Percentiles rank a stretch among this genome's conserved stretches.
These are phyloP conservation scores for Hormiphora californensis DNA, from an alignment of 37 sponge, comb jelly and placozoan genomes.

Conservation along the genomic window DNA sequence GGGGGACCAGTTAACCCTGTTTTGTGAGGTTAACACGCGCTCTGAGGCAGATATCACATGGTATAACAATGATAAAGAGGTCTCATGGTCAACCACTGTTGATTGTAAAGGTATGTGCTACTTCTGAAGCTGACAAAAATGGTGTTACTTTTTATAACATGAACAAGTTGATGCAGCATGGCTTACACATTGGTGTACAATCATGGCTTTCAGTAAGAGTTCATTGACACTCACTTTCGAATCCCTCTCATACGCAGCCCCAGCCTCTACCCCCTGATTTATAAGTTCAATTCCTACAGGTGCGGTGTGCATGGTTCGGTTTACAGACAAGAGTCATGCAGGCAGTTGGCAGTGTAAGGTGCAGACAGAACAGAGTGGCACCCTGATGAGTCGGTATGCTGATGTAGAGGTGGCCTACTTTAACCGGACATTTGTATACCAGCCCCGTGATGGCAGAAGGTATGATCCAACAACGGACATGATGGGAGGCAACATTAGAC, in stretches of 20 bases:
- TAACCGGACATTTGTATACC: constrained; percentile 11
- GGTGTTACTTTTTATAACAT: too few relatives aligned
- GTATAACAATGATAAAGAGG: constrained; percentile 11
- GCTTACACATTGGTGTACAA: too few relatives aligned
- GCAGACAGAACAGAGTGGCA: background rate
- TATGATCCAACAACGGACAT: too few relatives aligned
- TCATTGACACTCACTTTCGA: too few relatives aligned
- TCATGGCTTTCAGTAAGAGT: too few relatives aligned
- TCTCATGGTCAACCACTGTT: background rate
- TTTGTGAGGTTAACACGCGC: background rate
- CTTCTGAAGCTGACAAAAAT: too few relatives aligned
- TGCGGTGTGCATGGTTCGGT: background rate
- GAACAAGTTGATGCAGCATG: too few relatives aligned
- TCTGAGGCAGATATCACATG: background rate
- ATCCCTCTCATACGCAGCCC: too few relatives aligned
- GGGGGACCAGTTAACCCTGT: background rate
- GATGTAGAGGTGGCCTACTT: background rate
- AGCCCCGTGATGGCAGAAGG: background rate
- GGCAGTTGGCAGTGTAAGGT: constrained; percentile 36
- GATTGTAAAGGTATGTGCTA: constrained; percentile 1
- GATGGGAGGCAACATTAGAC: too few relatives aligned
- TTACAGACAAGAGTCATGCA: background rate
- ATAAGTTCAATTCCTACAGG: background rate
- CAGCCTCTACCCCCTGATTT: too few relatives aligned
- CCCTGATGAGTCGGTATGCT: background rate